Percentiles rank a stretch among this genome's conserved stretches.
These are phyloP conservation scores for Tachina grossa DNA, from an alignment of 2,888 invertebrate species.

Conservation along the genomic window DNA sequence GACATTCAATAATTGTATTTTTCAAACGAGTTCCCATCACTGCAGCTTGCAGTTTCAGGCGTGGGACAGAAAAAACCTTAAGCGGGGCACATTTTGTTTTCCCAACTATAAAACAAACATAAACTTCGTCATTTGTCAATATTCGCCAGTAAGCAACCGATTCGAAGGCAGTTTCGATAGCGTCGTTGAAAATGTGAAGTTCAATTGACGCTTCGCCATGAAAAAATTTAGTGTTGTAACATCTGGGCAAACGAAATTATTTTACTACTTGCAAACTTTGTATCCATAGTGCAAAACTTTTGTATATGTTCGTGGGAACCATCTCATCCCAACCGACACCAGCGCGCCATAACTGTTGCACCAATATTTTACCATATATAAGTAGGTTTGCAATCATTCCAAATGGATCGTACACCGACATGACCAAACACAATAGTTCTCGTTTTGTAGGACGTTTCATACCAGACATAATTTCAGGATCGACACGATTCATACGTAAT, in stretches of 20 bases:
- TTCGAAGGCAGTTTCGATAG: neutral
- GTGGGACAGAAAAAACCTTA: neutral
- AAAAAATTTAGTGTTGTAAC: too few relatives aligned
- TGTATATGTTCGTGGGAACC: neutral
- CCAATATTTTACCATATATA: neutral
- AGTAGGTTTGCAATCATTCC: too few relatives aligned
- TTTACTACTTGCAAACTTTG: neutral
- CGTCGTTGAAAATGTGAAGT: too few relatives aligned
- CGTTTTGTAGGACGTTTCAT: too few relatives aligned
- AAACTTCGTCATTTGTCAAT: neutral
- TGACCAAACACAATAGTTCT: too few relatives aligned
- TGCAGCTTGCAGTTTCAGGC: neutral
- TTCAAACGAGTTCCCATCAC: neutral
- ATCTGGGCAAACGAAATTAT: too few relatives aligned
- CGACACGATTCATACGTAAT: too few relatives aligned
- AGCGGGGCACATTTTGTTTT: slow-evolving; percentile 1
- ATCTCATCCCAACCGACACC: neutral
- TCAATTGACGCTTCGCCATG: too few relatives aligned
- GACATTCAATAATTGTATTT: neutral
- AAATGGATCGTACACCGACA: neutral
- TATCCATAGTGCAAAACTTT: neutral
- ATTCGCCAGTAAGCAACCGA: neutral
- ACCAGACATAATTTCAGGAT: too few relatives aligned
- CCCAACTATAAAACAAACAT: neutral
- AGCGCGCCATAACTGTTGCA: neutral